These are phyloP conservation scores for Phrynocephalus forsythii DNA, from an alignment of 2,797 vertebrate species.

Conservation along the genomic window DNA sequence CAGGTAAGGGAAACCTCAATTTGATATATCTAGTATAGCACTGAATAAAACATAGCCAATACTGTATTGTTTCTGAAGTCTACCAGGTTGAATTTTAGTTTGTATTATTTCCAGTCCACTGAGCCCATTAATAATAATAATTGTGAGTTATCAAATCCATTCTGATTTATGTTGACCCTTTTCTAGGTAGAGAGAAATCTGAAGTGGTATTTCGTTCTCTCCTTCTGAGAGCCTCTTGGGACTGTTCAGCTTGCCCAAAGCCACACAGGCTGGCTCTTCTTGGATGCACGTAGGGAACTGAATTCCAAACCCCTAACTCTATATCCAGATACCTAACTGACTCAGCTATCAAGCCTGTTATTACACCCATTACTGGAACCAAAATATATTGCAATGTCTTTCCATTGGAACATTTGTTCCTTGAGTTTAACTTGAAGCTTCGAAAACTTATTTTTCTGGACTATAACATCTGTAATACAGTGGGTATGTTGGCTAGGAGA, in stretches of 20 bases:
- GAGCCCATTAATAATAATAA: not conserved
- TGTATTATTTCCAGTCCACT: not conserved
- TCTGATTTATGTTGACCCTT: too few relatives aligned
- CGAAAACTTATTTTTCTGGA: not conserved
- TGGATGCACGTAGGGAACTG: too few relatives aligned
- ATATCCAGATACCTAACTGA: too few relatives aligned
- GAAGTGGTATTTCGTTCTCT: too few relatives aligned
- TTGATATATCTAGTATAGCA: not conserved
- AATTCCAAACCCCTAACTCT: too few relatives aligned
- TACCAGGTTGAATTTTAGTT: slow-evolving; percentile 25
- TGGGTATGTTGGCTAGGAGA: not conserved
- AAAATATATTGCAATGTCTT: not conserved
- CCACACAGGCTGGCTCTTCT: too few relatives aligned
- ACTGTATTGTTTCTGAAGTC: not conserved
- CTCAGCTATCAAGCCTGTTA: too few relatives aligned
- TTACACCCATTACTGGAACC: not conserved
- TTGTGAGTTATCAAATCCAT: too few relatives aligned
- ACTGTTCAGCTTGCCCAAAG: too few relatives aligned
- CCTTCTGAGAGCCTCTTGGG: too few relatives aligned
- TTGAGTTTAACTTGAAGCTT: not conserved
- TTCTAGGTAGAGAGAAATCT: too few relatives aligned
- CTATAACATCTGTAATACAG: not conserved
- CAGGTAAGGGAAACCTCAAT: slow-evolving; percentile 81
- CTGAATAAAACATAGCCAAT: not conserved
- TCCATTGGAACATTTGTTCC: not conserved